These are phyloP conservation scores for Alviniconcha strummeri DNA, from an alignment of 2,888 invertebrate genomes.

Conservation along the genomic window DNA sequence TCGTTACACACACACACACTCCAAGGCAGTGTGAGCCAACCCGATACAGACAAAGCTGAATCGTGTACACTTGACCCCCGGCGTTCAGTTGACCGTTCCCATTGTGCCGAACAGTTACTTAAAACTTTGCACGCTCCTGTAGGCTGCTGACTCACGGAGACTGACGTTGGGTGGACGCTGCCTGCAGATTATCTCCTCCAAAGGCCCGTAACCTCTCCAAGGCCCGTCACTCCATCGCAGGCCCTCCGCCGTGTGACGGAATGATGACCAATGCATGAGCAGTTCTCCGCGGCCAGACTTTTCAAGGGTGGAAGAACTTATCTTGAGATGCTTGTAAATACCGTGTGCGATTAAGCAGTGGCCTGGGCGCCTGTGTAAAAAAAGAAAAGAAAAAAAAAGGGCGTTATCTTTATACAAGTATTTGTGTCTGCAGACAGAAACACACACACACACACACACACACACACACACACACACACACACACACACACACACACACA, in stretches of 20 bases:
- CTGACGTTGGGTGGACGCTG: constrained; percentile 16
- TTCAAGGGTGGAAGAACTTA: constrained; percentile 22
- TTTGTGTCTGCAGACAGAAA: neutral
- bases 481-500: constrained; percentile 3
- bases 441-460: neutral
- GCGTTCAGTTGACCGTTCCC: neutral
- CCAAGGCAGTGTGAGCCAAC: no score
- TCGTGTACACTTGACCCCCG: no score
- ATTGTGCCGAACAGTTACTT: constrained; percentile 22
- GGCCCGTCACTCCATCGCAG: constrained; percentile 27
- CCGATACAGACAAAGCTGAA: no score
- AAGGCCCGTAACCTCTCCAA: constrained; percentile 32
- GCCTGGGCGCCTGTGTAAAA: neutral
- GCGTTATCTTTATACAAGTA: neutral
- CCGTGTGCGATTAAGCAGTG: neutral
- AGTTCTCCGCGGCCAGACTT: constrained; percentile 22
- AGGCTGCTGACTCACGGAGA: neutral
- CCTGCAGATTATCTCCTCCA: constrained; percentile 21
- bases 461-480: constrained; percentile 13
- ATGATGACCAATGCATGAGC: no score
- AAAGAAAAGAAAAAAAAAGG: neutral
- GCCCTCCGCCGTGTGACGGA: no score
- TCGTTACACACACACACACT: no score
- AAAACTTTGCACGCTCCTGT: constrained; percentile 8
- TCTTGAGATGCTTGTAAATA: neutral